A percentile compares a stretch with the other conserved stretches of the same genome.
phyloP scores from a whole-genome alignment of 2,113 vertebrate species.

The Megaceryle torquata region DNA sequence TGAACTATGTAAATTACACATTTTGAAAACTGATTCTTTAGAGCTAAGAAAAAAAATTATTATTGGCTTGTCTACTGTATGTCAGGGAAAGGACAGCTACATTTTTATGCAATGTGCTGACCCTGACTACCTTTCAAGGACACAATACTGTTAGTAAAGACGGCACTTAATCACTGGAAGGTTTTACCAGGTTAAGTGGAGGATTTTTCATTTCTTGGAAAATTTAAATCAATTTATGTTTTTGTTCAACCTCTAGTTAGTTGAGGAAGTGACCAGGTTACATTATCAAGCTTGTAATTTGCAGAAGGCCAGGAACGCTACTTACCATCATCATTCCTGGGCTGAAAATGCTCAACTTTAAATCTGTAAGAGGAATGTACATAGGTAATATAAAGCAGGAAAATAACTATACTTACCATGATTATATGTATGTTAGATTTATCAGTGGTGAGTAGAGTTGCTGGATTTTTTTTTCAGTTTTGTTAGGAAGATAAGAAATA shows the following conservation, averaged over 20 bases:
- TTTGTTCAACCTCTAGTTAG: not conserved
- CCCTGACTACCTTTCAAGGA: not conserved
- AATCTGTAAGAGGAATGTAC: not conserved
- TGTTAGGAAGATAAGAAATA: not conserved
- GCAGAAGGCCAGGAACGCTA: not conserved
- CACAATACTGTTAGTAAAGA: not conserved
- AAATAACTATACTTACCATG: not conserved
- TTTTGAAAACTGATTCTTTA: not conserved
- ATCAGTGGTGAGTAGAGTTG: not conserved
- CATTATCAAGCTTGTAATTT: not conserved
- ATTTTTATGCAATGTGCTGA: not conserved
- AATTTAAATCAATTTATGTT: not conserved
- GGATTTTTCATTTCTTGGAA: not conserved
- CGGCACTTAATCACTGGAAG: not conserved
- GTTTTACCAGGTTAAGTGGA: not conserved
- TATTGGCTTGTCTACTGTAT: not conserved
- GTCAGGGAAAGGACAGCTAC: not conserved
- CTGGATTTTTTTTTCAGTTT: not conserved
- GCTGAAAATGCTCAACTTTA: not conserved
- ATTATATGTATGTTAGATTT: not conserved
- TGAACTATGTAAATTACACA: not conserved
- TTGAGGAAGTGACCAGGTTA: not conserved
- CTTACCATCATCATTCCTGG: not conserved
- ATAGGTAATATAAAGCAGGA: not conserved
- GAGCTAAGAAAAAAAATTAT: not conserved